phyloP scores from a whole-genome alignment of 2,888 invertebrate species.

The Flabesymbios commensalis region DNA sequence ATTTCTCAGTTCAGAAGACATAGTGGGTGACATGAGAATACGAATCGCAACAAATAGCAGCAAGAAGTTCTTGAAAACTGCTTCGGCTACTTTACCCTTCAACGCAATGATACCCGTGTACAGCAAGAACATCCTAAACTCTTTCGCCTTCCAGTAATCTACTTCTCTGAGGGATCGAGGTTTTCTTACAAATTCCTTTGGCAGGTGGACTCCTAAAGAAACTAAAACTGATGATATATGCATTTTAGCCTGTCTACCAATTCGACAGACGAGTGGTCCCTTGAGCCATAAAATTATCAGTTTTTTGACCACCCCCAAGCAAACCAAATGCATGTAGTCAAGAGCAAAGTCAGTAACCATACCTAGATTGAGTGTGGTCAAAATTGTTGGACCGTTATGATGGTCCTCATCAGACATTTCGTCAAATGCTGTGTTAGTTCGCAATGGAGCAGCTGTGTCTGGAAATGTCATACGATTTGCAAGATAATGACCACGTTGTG shows the following conservation, averaged over 20 bases:
- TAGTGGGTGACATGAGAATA: background rate
- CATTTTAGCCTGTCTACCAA: too few species aligned
- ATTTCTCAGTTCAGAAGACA: background rate
- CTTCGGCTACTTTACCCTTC: constrained; percentile 15
- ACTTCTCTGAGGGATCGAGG: constrained; percentile 30
- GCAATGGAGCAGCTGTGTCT: constrained; percentile 13
- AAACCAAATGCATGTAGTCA: constrained; percentile 52
- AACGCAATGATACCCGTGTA: constrained; percentile 40
- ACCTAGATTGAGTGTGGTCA: constrained; percentile 31
- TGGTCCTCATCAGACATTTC: constrained; percentile 30
- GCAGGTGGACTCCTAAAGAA: constrained; percentile 24
- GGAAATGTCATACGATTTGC: constrained; percentile 13
- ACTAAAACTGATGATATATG: background rate
- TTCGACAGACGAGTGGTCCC: too few species aligned
- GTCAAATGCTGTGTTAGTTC: constrained; percentile 33
- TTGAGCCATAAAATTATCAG: constrained; percentile 33
- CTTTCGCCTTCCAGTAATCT: constrained; percentile 44
- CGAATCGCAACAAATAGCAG: constrained; percentile 16
- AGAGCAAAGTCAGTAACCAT: constrained; percentile 41
- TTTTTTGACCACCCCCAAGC: constrained; percentile 42
- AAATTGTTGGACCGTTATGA: constrained; percentile 34
- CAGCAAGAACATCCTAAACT: constrained; percentile 39
- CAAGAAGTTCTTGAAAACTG: constrained; percentile 35
- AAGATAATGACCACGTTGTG: constrained; percentile 16
- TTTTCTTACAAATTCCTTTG: constrained; percentile 37